Conservation (phyloP, 2,113 vertebrate genomes). For the Scortum barcoo region DNA sequence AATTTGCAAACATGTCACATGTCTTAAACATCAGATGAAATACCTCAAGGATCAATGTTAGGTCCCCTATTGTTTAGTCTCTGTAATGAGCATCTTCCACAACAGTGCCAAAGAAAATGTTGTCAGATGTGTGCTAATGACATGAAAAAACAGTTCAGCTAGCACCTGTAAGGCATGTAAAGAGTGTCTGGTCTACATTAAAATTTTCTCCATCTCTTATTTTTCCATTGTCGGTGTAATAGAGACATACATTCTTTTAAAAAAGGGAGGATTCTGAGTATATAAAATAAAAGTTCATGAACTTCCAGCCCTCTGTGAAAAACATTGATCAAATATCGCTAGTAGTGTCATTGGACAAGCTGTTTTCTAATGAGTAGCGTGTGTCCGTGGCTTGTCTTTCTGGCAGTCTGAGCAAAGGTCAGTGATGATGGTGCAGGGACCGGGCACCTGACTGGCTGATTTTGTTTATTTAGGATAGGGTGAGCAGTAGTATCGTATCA, state of each 20-base stretch:
- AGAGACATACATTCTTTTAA: background rate
- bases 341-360: background rate
- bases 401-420: constrained; percentile 55
- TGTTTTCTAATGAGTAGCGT: constrained; percentile 2
- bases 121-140: background rate
- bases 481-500: constrained; percentile 9
- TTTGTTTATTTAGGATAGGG: constrained; percentile 36
- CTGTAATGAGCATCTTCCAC: background rate
- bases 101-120: background rate
- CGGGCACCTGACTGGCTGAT: background rate
- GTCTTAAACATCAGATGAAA: background rate
- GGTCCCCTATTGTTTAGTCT: background rate
- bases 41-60: background rate
- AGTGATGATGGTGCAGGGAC: constrained; percentile 1
- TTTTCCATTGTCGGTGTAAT: background rate
- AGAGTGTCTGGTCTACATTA: background rate
- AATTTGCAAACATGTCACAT: too few species aligned
- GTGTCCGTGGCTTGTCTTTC: background rate
- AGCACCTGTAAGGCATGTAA: background rate
- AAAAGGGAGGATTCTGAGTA: background rate
- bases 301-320: background rate
- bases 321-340: background rate
- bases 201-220: background rate
- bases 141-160: background rate
- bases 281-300: background rate